Evolutionary conservation across 2,113 vertebrate genomes (phyloP), one percentile per base, ranked within the genome.

Genomic region (Bagarius yarrelli): DNA sequence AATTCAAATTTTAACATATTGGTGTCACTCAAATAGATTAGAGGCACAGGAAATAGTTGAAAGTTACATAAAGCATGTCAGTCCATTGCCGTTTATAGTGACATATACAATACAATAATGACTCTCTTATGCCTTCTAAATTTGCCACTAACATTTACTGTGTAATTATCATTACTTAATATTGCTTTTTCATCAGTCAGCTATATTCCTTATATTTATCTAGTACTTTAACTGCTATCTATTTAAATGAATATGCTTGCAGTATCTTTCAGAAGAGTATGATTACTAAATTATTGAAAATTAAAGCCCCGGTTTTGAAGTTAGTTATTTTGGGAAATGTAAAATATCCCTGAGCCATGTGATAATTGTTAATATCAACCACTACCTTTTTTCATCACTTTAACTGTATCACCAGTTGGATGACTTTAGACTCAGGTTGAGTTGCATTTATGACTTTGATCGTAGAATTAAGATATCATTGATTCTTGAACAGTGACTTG

Each of bases 81-180:
- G 76, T 84, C 78, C 52, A 81, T 18, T 74, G 53, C 36, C 55
- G 18, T 60, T 27, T n/a, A 84, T 32, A 4, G 15, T 66, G 23
- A 59, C 44, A 44, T 19, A 71, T 21, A 11, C 76, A 63, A 74
- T 76, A 61, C n/a, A n/a, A n/a, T n/a, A 57, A 36, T 21, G 25
- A 47, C 75, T 50, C 60, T 52, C 23, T 64, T 69, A n/a, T 56
- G 23, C 23, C 73, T 72, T 69, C 44, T 59, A 80, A 47, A 66
- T 72, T 63, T 73, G 56, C 47, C 56, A 63, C 30, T 79, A 53
- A 81, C 53, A 79, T 23, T 76, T 63, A 40, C 44, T 75, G 34
- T 71, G 32, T 44, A 9, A 70, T 78, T 66, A 67, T 75, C 55
- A 32, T 44, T 76, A 52, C 16, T 75, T 34, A 40, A 27, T 81